A percentile compares a stretch with the other conserved stretches of the same genome.
Conservation (phyloP, 2,113 vertebrate genomes). For the Copsychus sechellarum region DNA sequence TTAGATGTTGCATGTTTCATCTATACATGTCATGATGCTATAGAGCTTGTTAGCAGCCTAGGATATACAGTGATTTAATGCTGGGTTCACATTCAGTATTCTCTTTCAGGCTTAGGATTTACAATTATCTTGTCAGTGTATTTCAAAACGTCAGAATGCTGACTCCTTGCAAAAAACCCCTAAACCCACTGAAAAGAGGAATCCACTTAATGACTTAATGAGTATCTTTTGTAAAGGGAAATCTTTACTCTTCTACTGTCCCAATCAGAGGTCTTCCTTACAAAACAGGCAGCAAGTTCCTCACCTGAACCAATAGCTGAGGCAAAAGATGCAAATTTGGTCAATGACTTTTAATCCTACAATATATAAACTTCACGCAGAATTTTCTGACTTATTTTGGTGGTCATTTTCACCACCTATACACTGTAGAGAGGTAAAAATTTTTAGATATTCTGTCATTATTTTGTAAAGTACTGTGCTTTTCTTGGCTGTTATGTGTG, state of each 20-base stretch:
- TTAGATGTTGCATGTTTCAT: conserved; percentile 39
- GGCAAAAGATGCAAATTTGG: neutral
- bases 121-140: conserved; percentile 12
- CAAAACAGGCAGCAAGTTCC: neutral
- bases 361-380: neutral
- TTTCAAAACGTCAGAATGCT: neutral
- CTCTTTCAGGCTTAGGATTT: conserved; percentile 24
- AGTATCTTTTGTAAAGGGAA: neutral
- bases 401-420: neutral
- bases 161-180: neutral
- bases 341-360: neutral
- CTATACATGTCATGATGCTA: conserved; percentile 27
- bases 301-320: neutral
- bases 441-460: neutral
- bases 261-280: neutral
- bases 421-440: neutral
- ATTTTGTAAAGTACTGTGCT: neutral
- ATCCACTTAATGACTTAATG: neutral
- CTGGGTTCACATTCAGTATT: neutral
- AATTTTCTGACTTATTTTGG: neutral
- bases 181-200: rapidly evolving
- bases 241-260: neutral
- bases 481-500: neutral
- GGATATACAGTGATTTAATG: conserved; percentile 26
- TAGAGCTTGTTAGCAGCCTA: conserved; percentile 30